These are phyloP conservation scores for Cylas formicarius DNA, from an alignment of 1,140 invertebrate genomes.

Conservation along the genomic window DNA sequence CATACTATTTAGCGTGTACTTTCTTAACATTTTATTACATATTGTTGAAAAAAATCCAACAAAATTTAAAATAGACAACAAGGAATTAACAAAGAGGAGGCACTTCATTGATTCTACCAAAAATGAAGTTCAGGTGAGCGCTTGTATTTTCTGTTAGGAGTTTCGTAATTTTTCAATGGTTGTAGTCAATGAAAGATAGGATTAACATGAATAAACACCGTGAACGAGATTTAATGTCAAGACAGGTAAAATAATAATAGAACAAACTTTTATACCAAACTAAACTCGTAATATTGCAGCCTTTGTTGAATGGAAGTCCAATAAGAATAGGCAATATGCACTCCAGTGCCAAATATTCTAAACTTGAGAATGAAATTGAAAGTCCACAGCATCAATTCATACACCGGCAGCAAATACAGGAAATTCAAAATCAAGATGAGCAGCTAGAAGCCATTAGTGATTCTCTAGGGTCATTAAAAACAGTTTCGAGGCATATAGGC, in stretches of 20 bases:
- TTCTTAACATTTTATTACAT: slow-evolving; percentile 53
- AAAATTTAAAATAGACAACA: slow-evolving; percentile 89
- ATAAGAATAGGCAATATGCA: slow-evolving; percentile 52
- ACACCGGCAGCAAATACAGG: slow-evolving; percentile 64
- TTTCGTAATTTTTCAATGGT: slow-evolving; percentile 26
- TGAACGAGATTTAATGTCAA: slow-evolving; percentile 68
- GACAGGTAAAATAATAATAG: slow-evolving; percentile 50
- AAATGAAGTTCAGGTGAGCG: slow-evolving; percentile 78
- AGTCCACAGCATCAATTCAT: slow-evolving; percentile 69
- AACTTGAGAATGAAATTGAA: slow-evolving; percentile 80
- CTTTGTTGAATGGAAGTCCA: slow-evolving; percentile 54
- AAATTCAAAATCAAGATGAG: slow-evolving; percentile 78
- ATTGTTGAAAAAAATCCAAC: slow-evolving; percentile 93
- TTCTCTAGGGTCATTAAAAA: slow-evolving; percentile 81
- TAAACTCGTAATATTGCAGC: slow-evolving; percentile 45
- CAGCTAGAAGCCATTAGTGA: slow-evolving; percentile 81
- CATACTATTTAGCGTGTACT: slow-evolving; percentile 8
- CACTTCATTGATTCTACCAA: slow-evolving; percentile 85
- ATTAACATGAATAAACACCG: slow-evolving; percentile 75
- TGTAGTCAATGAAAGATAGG: slow-evolving; percentile 83
- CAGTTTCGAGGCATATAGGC: slow-evolving; percentile 84
- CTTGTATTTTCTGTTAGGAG: too few relatives aligned
- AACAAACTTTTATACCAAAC: background rate
- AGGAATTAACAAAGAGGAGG: slow-evolving; percentile 75
- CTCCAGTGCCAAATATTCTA: slow-evolving; percentile 78